Conservation (phyloP, 2,888 invertebrate species). For the Acleris sparsana region DNA sequence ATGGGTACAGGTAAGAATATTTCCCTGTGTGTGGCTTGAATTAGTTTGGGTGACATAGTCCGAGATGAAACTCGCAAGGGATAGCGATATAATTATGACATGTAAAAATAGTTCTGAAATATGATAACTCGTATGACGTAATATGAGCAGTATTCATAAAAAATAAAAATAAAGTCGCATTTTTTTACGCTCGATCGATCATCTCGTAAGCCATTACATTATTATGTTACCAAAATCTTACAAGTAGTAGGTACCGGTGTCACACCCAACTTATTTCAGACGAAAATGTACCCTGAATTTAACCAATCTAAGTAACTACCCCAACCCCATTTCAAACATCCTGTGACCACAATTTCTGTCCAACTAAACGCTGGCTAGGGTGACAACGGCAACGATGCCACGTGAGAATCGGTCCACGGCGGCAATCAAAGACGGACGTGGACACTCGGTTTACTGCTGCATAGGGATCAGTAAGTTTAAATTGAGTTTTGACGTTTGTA, state of each 20-base stretch:
- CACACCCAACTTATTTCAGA: background rate
- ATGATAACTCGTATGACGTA: too few species aligned
- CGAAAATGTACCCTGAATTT: background rate
- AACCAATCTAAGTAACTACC: conserved; percentile 7
- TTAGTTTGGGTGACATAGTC: too few species aligned
- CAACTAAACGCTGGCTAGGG: conserved; percentile 9
- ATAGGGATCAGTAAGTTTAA: conserved; percentile 35
- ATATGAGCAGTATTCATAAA: too few species aligned
- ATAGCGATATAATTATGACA: too few species aligned
- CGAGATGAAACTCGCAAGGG: too few species aligned
- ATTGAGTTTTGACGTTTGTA: conserved; percentile 38
- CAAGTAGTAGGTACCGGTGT: background rate
- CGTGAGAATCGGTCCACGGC: conserved; percentile 25
- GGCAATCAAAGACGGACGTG: conserved; percentile 39
- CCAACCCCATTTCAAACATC: background rate
- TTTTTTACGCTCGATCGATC: too few species aligned
- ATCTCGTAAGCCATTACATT: too few species aligned
- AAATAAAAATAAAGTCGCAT: too few species aligned
- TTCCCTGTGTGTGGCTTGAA: too few species aligned
- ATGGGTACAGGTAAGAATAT: too few species aligned
- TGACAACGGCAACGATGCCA: conserved; percentile 25
- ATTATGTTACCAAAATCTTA: too few species aligned
- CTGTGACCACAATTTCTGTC: conserved; percentile 20
- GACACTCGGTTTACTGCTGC: conserved; percentile 28
- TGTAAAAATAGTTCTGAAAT: too few species aligned